Conservation (phyloP, 1,140 invertebrate species). For the Neuroterus valhalla region DNA sequence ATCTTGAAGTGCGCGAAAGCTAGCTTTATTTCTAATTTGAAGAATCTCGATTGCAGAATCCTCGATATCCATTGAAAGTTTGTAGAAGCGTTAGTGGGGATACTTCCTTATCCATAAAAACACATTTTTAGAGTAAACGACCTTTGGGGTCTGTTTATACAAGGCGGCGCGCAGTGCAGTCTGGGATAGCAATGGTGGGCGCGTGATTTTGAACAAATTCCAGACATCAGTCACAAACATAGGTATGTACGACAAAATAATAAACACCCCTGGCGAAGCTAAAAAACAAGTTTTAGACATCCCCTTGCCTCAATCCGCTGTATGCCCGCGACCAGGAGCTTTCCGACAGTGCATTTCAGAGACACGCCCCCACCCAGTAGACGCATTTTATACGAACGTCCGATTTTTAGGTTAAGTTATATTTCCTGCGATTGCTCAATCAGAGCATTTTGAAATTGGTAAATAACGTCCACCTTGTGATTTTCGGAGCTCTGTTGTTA, state of each 20-base stretch:
- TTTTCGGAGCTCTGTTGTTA: not conserved
- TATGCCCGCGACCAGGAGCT: not conserved
- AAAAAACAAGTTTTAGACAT: constrained; percentile 8
- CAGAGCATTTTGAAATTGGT: not conserved
- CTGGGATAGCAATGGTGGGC: constrained; percentile 82
- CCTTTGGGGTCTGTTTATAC: constrained; percentile 56
- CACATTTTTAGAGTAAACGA: constrained; percentile 43
- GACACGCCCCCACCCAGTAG: constrained; percentile 58
- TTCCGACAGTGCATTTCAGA: constrained; percentile 41
- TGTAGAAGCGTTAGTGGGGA: not conserved
- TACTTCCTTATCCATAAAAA: not conserved
- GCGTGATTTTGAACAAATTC: constrained; percentile 83
- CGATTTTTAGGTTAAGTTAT: constrained; percentile 64
- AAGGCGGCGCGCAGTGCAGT: constrained; percentile 67
- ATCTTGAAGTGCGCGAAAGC: constrained; percentile 66
- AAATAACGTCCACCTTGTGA: not conserved
- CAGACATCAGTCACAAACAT: constrained; percentile 49
- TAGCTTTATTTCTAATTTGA: constrained; percentile 19
- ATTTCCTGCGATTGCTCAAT: constrained; percentile 6
- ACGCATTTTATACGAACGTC: constrained; percentile 59
- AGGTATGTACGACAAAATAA: constrained; percentile 30
- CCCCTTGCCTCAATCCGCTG: not conserved
- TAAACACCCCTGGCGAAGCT: not conserved
- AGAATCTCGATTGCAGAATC: not conserved
- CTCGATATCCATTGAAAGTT: not conserved